Evolutionary conservation across 2,113 vertebrate species (phyloP).

Genomic region (Pseudorectes ferrugineus): DNA sequence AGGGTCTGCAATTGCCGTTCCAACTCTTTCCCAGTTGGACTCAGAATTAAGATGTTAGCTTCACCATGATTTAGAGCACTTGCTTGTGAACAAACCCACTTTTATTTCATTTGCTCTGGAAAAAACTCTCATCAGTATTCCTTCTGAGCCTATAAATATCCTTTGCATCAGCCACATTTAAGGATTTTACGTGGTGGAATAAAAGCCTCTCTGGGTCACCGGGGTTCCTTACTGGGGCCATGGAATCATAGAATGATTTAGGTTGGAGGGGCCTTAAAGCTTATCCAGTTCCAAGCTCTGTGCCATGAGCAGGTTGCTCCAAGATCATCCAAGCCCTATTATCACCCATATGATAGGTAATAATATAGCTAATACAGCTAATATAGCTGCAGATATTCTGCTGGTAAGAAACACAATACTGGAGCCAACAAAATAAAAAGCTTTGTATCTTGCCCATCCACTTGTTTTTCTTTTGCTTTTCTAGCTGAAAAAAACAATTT

Average conservation of each 20-base stretch:
- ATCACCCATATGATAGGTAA: too few species aligned
- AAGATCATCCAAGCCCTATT: background rate
- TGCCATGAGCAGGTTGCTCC: background rate
- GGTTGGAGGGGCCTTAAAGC: background rate
- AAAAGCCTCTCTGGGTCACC: background rate
- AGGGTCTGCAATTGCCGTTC: background rate
- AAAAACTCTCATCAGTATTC: background rate
- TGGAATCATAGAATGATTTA: background rate
- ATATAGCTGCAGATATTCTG: background rate
- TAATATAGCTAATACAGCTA: background rate
- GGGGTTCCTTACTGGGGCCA: background rate
- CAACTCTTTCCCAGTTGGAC: background rate
- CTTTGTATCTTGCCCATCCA: background rate
- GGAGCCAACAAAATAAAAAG: background rate
- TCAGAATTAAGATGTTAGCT: background rate
- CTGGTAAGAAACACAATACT: background rate
- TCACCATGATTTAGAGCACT: background rate
- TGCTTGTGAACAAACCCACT: background rate
- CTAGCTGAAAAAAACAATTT: background rate
- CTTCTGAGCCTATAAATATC: background rate
- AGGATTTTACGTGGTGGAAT: background rate
- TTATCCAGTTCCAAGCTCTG: background rate
- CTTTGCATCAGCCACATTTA: background rate
- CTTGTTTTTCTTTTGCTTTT: background rate
- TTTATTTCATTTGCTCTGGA: background rate